A percentile compares a stretch with the other conserved stretches of the same genome.
These are phyloP conservation scores for Camponotus fellah DNA, from an alignment of 2,888 invertebrate genomes.

Conservation along the genomic window DNA sequence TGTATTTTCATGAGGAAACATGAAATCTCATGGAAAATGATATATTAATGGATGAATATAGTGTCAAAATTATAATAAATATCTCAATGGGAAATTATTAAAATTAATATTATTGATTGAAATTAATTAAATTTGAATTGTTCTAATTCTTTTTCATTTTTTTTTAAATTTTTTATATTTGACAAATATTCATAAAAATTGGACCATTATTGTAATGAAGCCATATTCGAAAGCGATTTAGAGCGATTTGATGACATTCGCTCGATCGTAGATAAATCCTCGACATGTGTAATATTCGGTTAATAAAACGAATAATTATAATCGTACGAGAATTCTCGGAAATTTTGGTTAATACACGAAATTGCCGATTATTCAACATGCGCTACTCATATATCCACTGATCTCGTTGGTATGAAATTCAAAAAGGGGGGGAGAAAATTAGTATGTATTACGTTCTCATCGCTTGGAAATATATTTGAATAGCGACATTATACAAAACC, in stretches of 20 bases:
- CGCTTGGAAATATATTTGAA: neutral
- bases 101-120: neutral
- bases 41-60: neutral
- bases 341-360: constrained; percentile 19
- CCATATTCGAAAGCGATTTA: neutral
- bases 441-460: constrained; percentile 16
- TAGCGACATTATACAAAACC: neutral
- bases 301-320: constrained; percentile 10
- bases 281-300: neutral
- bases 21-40: neutral
- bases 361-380: constrained; percentile 19
- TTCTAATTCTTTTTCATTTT: neutral
- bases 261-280: neutral
- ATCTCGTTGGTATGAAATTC: neutral
- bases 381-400: constrained; percentile 6
- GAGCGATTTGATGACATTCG: neutral
- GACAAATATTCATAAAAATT: neutral
- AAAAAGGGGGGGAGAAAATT: neutral
- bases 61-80: neutral
- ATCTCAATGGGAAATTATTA: neutral
- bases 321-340: neutral
- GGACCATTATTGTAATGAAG: neutral
- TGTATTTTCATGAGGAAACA: neutral
- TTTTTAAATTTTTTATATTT: neutral
- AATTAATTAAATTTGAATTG: neutral